Evolutionary conservation across 2,113 vertebrate genomes (phyloP), one percentile per base, ranked within the genome.

Genomic region (Dromaius novaehollandiae): DNA sequence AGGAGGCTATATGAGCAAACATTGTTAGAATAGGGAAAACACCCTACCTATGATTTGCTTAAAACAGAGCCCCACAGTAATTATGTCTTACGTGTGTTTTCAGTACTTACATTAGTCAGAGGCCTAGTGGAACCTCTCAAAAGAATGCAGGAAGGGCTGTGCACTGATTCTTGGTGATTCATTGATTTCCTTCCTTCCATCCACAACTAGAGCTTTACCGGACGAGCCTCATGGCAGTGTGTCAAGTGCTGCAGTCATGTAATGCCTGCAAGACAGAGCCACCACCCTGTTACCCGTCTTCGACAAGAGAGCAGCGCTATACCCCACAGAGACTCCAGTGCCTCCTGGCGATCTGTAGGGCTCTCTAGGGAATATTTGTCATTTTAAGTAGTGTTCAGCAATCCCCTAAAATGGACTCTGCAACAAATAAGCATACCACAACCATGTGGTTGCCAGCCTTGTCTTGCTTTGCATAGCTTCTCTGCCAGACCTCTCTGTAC

Each of bases 121-220:
- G 21, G 28, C 55, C 91, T 71, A 80, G 77, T 0, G 0, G 96
- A 96, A 95, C 48, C 40, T 81, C 86, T 85, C 53, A 74, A 87
- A 91, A 95, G 85, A 80, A 94, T 94, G 88, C 86, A 95, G 95
- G 95, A 96, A 95, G 95, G 89, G 90, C 92, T 89, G 86, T 90
- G 66, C 9, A 4, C 61, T 60, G 76, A 86, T 70, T 86, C 91
- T 80, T 87, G 69, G 64, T 93, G 93, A 96, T 90, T 97, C 89
- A 97, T 24, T 80, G 70, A 88, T 88, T 96, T 97, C 92, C 94
- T 95, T 96, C 89, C 90, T 96, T 86, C 65, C 71, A 94, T 91
- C 46, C 50, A 48, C 53, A 91, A 71, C 70, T 82, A 89, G 38
- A 85, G 40, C 65, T 96, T 82, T 36, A 76, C 26, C 30, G 44